Evolutionary conservation across 2,797 vertebrate genomes (phyloP).

Genomic region (Tapirus indicus): DNA sequence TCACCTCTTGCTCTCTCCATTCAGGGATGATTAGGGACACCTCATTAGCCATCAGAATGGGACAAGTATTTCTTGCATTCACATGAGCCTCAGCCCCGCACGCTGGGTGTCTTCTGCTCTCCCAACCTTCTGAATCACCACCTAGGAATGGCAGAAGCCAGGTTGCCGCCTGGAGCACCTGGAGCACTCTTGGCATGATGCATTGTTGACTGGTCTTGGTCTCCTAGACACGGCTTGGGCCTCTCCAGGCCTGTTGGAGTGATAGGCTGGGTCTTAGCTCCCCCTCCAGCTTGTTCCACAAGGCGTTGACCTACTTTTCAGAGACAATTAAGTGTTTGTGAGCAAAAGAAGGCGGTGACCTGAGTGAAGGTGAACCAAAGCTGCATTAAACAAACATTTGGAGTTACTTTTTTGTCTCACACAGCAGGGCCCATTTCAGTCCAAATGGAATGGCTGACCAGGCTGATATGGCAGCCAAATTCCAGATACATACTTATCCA

Average conservation of each 20-base stretch:
- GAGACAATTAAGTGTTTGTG: conserved; percentile 82
- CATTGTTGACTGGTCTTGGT: conserved; percentile 66
- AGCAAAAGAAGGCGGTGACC: conserved; percentile 70
- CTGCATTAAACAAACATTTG: conserved; percentile 68
- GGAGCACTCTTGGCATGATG: background rate
- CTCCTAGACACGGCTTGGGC: conserved; percentile 63
- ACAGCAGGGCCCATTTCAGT: background rate
- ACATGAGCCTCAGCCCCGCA: background rate
- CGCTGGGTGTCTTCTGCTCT: conserved; percentile 54
- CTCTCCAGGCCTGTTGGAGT: conserved; percentile 55
- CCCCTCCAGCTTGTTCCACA: conserved; percentile 63
- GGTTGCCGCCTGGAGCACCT: conserved; percentile 59
- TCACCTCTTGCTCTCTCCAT: conserved; percentile 66
- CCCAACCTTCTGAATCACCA: conserved; percentile 55
- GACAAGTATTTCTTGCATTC: conserved; percentile 51
- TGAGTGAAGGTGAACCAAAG: conserved; percentile 70
- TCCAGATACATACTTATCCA: conserved; percentile 7
- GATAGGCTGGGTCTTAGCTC: conserved; percentile 46
- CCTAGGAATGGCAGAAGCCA: conserved; percentile 62
- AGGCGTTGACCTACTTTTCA: conserved; percentile 83
- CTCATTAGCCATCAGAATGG: conserved; percentile 58
- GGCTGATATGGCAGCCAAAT: background rate
- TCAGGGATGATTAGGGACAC: conserved; percentile 51
- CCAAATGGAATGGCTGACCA: background rate
- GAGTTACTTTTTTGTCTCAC: conserved; percentile 54